Base-by-base conservation (phyloP, 2,888 invertebrate genomes). In the Chloroclysta siterata region DNA sequence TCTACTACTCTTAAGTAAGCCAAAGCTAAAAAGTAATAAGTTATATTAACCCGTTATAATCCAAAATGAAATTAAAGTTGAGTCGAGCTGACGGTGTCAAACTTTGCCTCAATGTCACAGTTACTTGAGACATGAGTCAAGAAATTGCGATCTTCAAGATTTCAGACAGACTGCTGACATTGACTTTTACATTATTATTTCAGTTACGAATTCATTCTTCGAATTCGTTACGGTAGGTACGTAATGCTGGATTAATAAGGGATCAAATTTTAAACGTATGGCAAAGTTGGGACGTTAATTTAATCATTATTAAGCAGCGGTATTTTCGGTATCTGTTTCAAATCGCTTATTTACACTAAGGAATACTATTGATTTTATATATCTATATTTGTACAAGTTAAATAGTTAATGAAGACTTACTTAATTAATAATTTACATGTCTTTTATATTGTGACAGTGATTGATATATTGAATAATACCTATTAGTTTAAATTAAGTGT, bases 171-270 rank as follows among this genome's bases (percentile, higher is more conserved):
- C 73, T 70, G 63, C 67, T 72, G 75, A 71, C 75, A 67, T 67
- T 69, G 63, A 60, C 65, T 69, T 74, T 72, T 72, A 72, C 71
- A 69, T 70, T 72, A 74, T 74, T 72, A 72, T 72, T 69, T 67
- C 63, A 69, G 74, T 74, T 63, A 52, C 53, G 59, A 60, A 68
- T 55, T 69, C 64, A 63, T 70, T 62, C 64, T 61, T 63, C 15
- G 53, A 33, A 61, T 67, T 64, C 47, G 67, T 63, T 66, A 61
- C 39, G 63, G 64, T 67, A 22, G 48, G 56, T 62, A 53, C 17
- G 33, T 61, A 54, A 58, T 53, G 65, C 46, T n/a, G 61, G 65
- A 65, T 65, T 61, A 58, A 58, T 57, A 47, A 28, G 22, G 53
- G 41, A 53, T 57, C 39, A 57, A 41, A 36, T 51, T 54, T 57